These are phyloP conservation scores for Apodemus agrarius DNA, from an alignment of 2,797 vertebrate species.

Conservation along the genomic window DNA sequence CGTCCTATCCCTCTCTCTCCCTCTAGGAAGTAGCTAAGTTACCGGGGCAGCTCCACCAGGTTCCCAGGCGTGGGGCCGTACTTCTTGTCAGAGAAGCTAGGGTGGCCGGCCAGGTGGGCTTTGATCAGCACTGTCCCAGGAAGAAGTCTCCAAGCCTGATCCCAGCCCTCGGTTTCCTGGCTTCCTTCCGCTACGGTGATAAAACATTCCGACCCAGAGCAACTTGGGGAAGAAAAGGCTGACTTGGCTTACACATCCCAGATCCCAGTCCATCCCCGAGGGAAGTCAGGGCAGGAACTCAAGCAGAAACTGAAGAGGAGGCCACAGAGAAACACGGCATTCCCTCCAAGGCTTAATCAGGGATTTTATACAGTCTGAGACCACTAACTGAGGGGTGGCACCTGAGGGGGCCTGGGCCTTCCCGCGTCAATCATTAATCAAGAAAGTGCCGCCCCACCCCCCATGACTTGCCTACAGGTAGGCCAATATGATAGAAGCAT, in stretches of 20 bases:
- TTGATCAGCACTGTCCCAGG: not conserved
- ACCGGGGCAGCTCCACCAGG: not conserved
- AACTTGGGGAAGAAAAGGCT: not conserved
- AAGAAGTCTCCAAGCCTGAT: not conserved
- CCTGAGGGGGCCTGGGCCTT: not conserved
- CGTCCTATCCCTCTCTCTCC: too few species aligned
- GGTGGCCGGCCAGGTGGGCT: not conserved
- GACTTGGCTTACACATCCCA: not conserved
- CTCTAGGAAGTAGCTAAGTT: not conserved
- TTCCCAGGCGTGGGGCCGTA: not conserved
- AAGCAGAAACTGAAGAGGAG: not conserved
- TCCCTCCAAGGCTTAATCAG: not conserved
- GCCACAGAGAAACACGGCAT: not conserved
- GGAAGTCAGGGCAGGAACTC: not conserved
- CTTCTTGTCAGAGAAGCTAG: not conserved
- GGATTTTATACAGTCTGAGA: not conserved
- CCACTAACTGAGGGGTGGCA: not conserved
- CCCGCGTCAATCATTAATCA: not conserved
- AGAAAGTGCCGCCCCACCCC: not conserved
- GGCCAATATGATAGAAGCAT: not conserved
- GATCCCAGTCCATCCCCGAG: not conserved
- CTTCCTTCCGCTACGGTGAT: not conserved
- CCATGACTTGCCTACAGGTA: not conserved
- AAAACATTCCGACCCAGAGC: not conserved
- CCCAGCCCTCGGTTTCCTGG: not conserved